These are phyloP conservation scores for Nineta flava DNA, from an alignment of 2,888 invertebrate species.

Conservation along the genomic window DNA sequence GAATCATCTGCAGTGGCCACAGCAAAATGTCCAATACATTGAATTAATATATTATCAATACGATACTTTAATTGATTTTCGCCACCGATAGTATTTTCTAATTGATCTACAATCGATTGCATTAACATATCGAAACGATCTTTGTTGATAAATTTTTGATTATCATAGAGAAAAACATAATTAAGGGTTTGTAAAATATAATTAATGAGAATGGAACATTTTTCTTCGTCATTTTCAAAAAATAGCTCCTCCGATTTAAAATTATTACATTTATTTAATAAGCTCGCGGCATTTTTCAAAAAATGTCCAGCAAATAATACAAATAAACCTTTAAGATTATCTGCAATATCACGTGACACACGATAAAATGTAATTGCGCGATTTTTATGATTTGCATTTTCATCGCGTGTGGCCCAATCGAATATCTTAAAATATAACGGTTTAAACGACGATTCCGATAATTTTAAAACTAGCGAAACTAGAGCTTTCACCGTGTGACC, in stretches of 20 bases:
- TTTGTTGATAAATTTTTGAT: conserved; percentile 67
- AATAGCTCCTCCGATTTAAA: conserved; percentile 35
- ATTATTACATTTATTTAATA: conserved; percentile 53
- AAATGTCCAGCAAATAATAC: conserved; percentile 80
- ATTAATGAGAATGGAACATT: conserved; percentile 45
- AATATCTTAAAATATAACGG: conserved; percentile 76
- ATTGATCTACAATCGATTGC: conserved; percentile 78
- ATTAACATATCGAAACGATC: conserved; percentile 72
- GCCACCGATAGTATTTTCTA: conserved; percentile 59
- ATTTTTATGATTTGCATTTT: conserved; percentile 41
- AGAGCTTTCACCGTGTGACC: conserved; percentile 58
- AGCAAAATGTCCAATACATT: conserved; percentile 69
- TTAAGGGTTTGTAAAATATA: conserved; percentile 60
- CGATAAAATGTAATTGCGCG: conserved; percentile 70
- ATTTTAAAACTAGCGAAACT: conserved; percentile 65
- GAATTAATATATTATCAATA: conserved; percentile 45
- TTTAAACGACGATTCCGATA: conserved; percentile 78
- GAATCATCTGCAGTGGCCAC: conserved; percentile 72
- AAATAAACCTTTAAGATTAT: conserved; percentile 71
- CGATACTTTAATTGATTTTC: conserved; percentile 41
- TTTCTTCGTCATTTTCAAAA: conserved; percentile 35
- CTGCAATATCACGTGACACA: conserved; percentile 62
- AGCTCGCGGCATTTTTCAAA: conserved; percentile 58
- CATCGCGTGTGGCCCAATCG: conserved; percentile 58
- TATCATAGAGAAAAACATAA: conserved; percentile 67